Evolutionary conservation across 2,888 invertebrate genomes (phyloP).

Genomic region (Clusia tigrina): DNA sequence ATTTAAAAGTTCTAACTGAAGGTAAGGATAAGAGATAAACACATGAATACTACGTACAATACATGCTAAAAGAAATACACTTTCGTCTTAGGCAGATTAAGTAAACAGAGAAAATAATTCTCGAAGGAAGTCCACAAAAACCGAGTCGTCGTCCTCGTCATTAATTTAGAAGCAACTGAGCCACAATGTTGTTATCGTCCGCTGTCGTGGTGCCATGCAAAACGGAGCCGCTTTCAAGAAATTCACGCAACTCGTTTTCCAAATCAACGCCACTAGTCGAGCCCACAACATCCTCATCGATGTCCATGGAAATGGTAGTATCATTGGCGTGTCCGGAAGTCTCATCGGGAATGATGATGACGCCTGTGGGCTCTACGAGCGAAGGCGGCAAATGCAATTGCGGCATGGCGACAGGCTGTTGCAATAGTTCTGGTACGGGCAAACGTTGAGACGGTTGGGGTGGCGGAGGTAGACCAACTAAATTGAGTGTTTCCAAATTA

Average conservation of each 20-base stretch:
- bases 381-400: slow-evolving; percentile 37
- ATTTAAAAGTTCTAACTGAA: too few relatives aligned
- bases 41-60: too few relatives aligned
- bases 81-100: too few relatives aligned
- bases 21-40: too few relatives aligned
- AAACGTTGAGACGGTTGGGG: slow-evolving; percentile 49
- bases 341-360: slow-evolving; percentile 19
- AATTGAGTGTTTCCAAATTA: slow-evolving; percentile 2
- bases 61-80: too few relatives aligned
- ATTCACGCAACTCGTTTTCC: slow-evolving; percentile 76
- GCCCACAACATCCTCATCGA: slow-evolving; percentile 55
- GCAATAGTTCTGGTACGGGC: slow-evolving; percentile 56
- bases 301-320: slow-evolving; percentile 56
- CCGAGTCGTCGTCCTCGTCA: too few relatives aligned
- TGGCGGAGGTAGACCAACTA: slow-evolving; percentile 59
- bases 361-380: slow-evolving; percentile 13
- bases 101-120: slow-evolving; percentile 3
- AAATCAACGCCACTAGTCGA: slow-evolving; percentile 66
- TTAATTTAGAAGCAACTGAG: slow-evolving; percentile 55
- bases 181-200: slow-evolving; percentile 60
- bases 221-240: slow-evolving; percentile 73
- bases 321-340: not conserved
- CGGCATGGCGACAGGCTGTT: slow-evolving; percentile 55
- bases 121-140: not conserved
- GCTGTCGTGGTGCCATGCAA: slow-evolving; percentile 54